A percentile compares a stretch with the other conserved stretches of the same genome.
Evolutionary conservation across 2,113 vertebrate species (phyloP).

Genomic region (Dascyllus trimaculatus): DNA sequence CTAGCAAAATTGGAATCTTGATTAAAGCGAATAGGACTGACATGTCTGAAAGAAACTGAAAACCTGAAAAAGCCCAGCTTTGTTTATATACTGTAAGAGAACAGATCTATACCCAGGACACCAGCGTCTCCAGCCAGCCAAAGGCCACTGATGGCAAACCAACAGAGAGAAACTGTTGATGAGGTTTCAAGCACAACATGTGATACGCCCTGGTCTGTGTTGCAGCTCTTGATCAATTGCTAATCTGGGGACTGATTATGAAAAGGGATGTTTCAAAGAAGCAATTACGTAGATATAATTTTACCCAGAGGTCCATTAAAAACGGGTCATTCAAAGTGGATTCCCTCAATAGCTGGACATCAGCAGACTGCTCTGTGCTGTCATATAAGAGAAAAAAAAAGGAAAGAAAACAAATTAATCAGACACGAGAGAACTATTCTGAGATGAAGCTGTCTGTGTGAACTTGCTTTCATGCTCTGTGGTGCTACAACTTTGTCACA

Average conservation of each 20-base stretch:
- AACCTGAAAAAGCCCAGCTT: conserved; percentile 58
- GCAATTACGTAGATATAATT: conserved; percentile 19
- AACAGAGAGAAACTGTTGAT: conserved; percentile 21
- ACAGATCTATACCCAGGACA: conserved; percentile 53
- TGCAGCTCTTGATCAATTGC: conserved; percentile 30
- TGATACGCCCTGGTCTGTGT: conserved; percentile 19
- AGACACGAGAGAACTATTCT: conserved; percentile 19
- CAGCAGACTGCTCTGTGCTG: conserved; percentile 31
- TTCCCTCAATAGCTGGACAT: conserved; percentile 45
- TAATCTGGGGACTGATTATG: conserved; percentile 33
- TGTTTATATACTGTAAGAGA: conserved; percentile 59
- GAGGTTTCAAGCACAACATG: conserved; percentile 34
- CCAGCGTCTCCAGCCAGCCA: conserved; percentile 43
- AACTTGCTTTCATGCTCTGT: conserved; percentile 45
- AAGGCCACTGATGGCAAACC: conserved; percentile 41
- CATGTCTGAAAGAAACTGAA: conserved; percentile 56
- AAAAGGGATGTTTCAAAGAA: conserved; percentile 64
- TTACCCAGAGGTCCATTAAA: conserved; percentile 29
- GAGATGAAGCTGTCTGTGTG: conserved; percentile 33
- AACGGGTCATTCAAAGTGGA: conserved; percentile 21
- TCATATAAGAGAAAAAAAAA: conserved; percentile 27
- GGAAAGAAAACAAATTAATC: conserved; percentile 1
- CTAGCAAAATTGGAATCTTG: conserved; percentile 43
- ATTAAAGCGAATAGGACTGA: conserved; percentile 51
- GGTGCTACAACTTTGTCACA: conserved; percentile 69